Base-by-base conservation (phyloP, 35 echinoderm and acorn worm genomes). In the Lytechinus pictus region DNA sequence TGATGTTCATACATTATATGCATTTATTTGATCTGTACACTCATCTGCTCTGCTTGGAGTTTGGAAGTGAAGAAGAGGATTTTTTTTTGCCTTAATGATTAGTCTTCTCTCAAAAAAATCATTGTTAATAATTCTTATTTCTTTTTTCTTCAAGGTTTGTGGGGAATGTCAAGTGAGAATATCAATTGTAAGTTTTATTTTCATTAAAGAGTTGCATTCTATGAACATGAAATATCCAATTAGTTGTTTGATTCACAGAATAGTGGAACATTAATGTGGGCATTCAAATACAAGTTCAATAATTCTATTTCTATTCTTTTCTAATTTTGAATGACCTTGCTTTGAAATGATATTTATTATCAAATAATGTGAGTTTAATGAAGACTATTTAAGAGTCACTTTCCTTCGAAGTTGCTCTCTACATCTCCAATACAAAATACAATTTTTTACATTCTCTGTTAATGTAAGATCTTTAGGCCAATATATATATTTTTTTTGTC, bases 81-180 rank as follows among this genome's bases (percentile, higher is more conserved):
- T 14, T 14, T 90, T 52, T 52, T 7, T 10, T 52, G 52, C 9
- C 11, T 14, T 52, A 12, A 90, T 9, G 88, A 52, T 19, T 8
- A 3, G n/a, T 90, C 11, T 90, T 90, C 28, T 90, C 88, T 54
- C 0, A 90, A 10, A 33, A 19, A 44, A 51, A 8, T n/a, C 21
- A 27, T 5, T 24, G 12, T 53, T 92, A 6, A 13, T 27, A 10
- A 27, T 93, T 93, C 5, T 8, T 93, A 19, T 55, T 55, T 93
- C 19, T 54, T 44, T 9, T 93, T 57, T 10, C 28, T 10, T 54
- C 52, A 93, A 93, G 92, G 92, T 93, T 93, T 93, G 92, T 93
- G 92, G 92, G 92, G 92, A 93, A 93, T 93, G 92, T 93, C 92
- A 9, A 53, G 92, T 54, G 92, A 93, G 27, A 54, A 93, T 93